Evolutionary conservation across 2,797 vertebrate species (phyloP).

Genomic region (Eremophila alpestris): DNA sequence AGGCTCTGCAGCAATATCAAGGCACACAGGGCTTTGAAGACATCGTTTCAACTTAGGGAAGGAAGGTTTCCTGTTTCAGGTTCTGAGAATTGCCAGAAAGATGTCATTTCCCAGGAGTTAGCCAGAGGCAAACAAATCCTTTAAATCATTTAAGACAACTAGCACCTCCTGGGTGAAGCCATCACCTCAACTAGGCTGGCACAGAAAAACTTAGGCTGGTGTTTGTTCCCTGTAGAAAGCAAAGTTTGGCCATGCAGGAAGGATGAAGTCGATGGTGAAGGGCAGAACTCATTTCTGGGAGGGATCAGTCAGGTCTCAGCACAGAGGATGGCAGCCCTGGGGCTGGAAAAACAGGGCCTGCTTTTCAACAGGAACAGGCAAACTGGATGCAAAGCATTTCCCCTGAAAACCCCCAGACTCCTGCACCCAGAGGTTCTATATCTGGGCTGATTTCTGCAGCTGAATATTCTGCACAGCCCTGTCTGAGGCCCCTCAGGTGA

Average conservation of each 20-base stretch:
- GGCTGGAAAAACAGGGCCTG: background rate
- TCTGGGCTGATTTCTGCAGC: background rate
- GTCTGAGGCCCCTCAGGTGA: background rate
- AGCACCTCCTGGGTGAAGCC: background rate
- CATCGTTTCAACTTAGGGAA: background rate
- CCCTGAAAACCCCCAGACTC: background rate
- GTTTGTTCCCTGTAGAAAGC: background rate
- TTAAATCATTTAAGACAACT: background rate
- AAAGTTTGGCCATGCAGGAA: background rate
- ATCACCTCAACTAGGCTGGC: background rate
- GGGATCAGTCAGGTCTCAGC: background rate
- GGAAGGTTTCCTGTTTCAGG: background rate
- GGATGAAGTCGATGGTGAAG: background rate
- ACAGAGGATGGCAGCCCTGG: background rate
- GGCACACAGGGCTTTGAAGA: background rate
- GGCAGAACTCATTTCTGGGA: background rate
- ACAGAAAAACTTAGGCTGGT: background rate
- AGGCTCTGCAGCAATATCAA: background rate
- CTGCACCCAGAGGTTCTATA: background rate
- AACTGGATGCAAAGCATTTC: background rate
- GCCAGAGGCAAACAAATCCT: background rate
- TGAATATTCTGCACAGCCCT: background rate
- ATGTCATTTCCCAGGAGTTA: background rate
- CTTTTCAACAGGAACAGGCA: background rate
- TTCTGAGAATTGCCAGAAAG: background rate